Percentiles rank a stretch among this genome's conserved stretches.
Evolutionary conservation across 2,113 vertebrate species (phyloP).

Genomic region (Lampris megalopsis): DNA sequence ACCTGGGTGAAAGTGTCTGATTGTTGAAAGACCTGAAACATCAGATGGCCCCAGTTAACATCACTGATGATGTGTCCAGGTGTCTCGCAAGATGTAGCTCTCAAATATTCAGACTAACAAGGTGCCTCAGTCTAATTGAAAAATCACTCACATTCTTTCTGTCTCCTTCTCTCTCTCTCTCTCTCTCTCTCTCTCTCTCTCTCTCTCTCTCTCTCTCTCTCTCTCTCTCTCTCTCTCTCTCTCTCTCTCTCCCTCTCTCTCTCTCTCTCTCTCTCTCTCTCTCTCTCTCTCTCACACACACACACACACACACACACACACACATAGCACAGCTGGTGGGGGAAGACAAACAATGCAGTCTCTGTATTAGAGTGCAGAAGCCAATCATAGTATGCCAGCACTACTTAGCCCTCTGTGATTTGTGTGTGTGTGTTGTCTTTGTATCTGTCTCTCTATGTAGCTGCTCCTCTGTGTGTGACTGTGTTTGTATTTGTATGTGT

Average conservation of each 20-base stretch:
- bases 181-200: conserved; percentile 23
- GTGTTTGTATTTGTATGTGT: conserved; percentile 25
- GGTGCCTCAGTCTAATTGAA: conserved; percentile 33
- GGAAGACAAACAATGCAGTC: conserved; percentile 68
- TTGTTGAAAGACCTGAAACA: too few relatives aligned
- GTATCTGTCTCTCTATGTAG: conserved; percentile 25
- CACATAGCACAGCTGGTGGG: conserved; percentile 69
- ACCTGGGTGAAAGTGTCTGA: not conserved
- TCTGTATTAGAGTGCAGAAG: conserved; percentile 61
- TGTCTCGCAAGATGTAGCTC: too few relatives aligned
- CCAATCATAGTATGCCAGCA: conserved; percentile 45
- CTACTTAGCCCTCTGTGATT: conserved; percentile 59
- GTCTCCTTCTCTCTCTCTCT: conserved; percentile 2
- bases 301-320: conserved; percentile 39
- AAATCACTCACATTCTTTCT: conserved; percentile 21
- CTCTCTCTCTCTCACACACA: conserved; percentile 25
- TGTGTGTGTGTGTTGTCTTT: conserved; percentile 51
- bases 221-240: conserved; percentile 25
- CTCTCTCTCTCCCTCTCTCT: conserved; percentile 32
- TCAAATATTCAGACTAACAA: conserved; percentile 1
- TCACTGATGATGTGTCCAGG: too few relatives aligned
- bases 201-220: conserved; percentile 21
- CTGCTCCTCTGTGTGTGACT: conserved; percentile 11
- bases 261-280: conserved; percentile 22
- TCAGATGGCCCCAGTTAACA: too few relatives aligned